Conservation (phyloP, 2,888 invertebrate genomes). For the Flexamia atlantica region DNA sequence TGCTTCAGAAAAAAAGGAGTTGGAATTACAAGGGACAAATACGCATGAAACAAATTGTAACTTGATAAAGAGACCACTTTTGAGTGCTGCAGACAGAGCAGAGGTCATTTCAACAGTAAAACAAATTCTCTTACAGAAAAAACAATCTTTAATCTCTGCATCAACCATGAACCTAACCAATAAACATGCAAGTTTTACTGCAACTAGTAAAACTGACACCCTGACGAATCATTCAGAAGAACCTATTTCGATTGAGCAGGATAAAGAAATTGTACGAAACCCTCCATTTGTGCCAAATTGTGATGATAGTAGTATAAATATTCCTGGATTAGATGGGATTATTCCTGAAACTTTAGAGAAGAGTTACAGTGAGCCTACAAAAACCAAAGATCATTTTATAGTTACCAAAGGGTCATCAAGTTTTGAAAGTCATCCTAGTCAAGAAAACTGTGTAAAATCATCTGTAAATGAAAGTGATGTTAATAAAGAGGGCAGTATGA, state of each 20-base stretch:
- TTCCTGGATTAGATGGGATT: slow-evolving; percentile 23
- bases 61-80: background rate
- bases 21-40: background rate
- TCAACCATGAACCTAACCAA: no score
- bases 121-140: background rate
- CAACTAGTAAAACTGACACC: no score
- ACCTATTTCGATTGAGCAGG: no score
- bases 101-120: background rate
- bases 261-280: background rate
- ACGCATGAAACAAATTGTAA: background rate
- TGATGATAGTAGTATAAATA: background rate
- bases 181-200: no score
- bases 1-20: background rate
- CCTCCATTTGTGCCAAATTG: background rate
- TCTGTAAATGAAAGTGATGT: background rate
- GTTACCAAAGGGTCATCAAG: background rate
- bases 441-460: slow-evolving; percentile 1
- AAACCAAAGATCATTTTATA: background rate
- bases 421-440: slow-evolving; percentile 8
- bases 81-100: background rate
- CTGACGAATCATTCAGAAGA: no score
- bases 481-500: background rate
- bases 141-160: background rate
- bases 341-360: background rate
- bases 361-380: background rate